phyloP scores from a whole-genome alignment of 2,888 invertebrate genomes.

The Pogonocherus hispidulus region DNA sequence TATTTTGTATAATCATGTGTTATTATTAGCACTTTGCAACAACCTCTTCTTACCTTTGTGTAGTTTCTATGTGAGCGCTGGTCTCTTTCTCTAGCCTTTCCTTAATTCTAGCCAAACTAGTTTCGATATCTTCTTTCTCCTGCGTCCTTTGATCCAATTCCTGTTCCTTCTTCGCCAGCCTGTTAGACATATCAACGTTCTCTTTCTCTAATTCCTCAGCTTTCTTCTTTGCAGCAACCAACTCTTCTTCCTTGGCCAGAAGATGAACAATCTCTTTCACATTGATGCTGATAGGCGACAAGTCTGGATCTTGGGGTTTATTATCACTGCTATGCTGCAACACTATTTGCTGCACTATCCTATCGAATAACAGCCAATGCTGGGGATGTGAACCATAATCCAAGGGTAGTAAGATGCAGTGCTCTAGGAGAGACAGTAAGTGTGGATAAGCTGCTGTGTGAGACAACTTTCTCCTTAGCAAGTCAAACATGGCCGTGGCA shows the following conservation, averaged over 20 bases:
- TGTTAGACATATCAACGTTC: constrained; percentile 88
- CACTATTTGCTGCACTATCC: constrained; percentile 92
- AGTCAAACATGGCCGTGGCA: constrained; percentile 92
- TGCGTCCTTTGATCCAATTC: constrained; percentile 91
- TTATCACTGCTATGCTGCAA: constrained; percentile 76
- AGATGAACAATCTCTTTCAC: constrained; percentile 92
- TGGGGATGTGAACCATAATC: constrained; percentile 90
- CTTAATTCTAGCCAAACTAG: constrained; percentile 82
- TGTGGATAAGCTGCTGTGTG: constrained; percentile 96
- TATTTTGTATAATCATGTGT: too few relatives aligned
- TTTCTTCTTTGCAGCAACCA: constrained; percentile 87
- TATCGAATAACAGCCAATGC: constrained; percentile 94
- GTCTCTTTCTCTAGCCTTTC: constrained; percentile 92
- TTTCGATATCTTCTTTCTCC: constrained; percentile 93
- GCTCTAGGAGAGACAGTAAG: constrained; percentile 90
- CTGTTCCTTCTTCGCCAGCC: constrained; percentile 92
- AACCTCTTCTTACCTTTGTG: constrained; percentile 70
- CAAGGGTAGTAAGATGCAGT: constrained; percentile 87
- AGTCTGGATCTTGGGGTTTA: constrained; percentile 81
- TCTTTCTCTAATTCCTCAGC: constrained; percentile 91
- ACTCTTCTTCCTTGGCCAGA: constrained; percentile 93
- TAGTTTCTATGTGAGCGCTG: constrained; percentile 87
- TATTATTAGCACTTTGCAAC: too few relatives aligned
- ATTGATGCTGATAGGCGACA: constrained; percentile 88
- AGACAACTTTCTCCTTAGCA: constrained; percentile 87